phyloP scores from a whole-genome alignment of 2,888 invertebrate species.

The Herminia tarsipennalis region DNA sequence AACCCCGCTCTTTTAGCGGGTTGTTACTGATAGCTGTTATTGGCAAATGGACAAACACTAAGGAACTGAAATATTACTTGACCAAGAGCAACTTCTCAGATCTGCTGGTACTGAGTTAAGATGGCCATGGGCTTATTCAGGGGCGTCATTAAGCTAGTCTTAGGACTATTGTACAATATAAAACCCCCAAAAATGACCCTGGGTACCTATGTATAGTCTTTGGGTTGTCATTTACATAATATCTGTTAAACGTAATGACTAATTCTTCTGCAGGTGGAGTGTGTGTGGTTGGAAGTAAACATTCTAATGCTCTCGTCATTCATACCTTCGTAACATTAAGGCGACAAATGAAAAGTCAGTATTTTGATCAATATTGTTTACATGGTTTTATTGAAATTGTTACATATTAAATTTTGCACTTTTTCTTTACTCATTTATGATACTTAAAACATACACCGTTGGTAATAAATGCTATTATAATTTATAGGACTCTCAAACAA shows the following conservation, averaged over 20 bases:
- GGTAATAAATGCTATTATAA: constrained; percentile 85
- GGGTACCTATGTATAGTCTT: too few species aligned
- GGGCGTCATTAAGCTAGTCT: too few species aligned
- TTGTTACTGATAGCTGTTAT: too few species aligned
- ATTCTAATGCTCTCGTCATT: constrained; percentile 47
- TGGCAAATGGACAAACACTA: too few species aligned
- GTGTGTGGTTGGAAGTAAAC: constrained; percentile 63
- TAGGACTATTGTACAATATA: too few species aligned
- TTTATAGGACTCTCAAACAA: constrained; percentile 71
- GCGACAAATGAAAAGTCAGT: constrained; percentile 59
- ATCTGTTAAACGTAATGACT: background rate
- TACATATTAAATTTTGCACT: constrained; percentile 85
- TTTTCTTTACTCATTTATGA: constrained; percentile 75
- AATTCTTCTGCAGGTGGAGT: constrained; percentile 62
- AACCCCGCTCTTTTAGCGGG: too few species aligned
- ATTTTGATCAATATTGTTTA: constrained; percentile 79
- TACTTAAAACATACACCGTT: constrained; percentile 83
- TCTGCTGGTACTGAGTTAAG: too few species aligned
- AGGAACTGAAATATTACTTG: too few species aligned
- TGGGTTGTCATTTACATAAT: too few species aligned
- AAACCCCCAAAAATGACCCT: too few species aligned
- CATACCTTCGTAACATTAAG: constrained; percentile 53
- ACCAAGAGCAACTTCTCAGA: too few species aligned
- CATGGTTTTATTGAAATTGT: constrained; percentile 83
- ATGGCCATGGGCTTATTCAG: too few species aligned